Evolutionary conservation across 2,113 vertebrate species (phyloP).

Genomic region (Furnarius figulus): DNA sequence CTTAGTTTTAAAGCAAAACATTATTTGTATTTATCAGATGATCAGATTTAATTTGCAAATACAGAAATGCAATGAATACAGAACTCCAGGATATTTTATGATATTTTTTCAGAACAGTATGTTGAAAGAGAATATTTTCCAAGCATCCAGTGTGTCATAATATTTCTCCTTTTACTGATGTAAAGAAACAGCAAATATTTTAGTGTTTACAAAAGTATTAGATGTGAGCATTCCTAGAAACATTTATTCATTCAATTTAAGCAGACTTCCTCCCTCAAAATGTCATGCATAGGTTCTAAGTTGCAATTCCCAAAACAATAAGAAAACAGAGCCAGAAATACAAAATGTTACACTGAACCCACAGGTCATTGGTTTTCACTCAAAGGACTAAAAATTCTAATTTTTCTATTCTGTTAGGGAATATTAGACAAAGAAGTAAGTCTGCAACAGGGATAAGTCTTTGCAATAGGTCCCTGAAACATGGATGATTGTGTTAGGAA

Average conservation of each 20-base stretch:
- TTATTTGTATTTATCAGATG: neutral
- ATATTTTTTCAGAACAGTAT: neutral
- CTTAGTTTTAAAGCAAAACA: neutral
- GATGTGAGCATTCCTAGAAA: neutral
- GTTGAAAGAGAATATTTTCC: neutral
- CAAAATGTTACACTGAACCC: neutral
- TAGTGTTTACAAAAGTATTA: neutral
- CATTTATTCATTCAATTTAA: neutral
- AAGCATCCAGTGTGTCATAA: neutral
- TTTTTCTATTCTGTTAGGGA: neutral
- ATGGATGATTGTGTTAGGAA: conserved; percentile 34
- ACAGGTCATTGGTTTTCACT: neutral
- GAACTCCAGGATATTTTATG: neutral
- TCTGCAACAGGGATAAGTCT: neutral
- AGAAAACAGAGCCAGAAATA: neutral
- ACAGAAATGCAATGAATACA: neutral
- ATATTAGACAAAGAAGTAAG: neutral
- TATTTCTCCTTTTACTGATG: neutral
- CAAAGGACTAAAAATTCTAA: neutral
- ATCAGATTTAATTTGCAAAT: conserved; percentile 1
- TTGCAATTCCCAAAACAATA: neutral
- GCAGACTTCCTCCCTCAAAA: neutral
- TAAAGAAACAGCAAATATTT: neutral
- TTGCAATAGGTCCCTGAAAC: conserved; percentile 28
- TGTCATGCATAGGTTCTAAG: neutral